These are phyloP conservation scores for Pediacus dermestoides DNA, from an alignment of 2,888 invertebrate species.

Conservation along the genomic window DNA sequence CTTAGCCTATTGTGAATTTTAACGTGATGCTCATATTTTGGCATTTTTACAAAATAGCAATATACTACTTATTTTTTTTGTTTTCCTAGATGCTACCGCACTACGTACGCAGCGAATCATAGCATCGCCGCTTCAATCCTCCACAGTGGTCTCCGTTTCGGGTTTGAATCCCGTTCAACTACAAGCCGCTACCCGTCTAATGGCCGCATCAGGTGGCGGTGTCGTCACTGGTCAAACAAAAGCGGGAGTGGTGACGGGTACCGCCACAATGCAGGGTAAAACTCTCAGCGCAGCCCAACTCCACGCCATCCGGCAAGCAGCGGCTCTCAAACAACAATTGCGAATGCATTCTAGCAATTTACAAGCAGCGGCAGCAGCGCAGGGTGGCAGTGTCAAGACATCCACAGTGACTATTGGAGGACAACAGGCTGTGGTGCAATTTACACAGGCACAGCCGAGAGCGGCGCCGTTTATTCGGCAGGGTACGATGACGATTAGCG, in stretches of 20 bases:
- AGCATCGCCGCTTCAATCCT: conserved; percentile 44
- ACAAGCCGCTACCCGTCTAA: conserved; percentile 51
- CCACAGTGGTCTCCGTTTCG: conserved; percentile 46
- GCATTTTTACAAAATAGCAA: too few relatives aligned
- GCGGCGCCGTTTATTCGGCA: conserved; percentile 45
- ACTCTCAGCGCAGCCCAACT: conserved; percentile 55
- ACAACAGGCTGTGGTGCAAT: conserved; percentile 44
- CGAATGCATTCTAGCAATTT: conserved; percentile 39
- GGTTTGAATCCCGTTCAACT: conserved; percentile 45
- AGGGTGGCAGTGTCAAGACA: conserved; percentile 42
- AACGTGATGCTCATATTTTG: too few relatives aligned
- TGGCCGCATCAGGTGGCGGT: conserved; percentile 46
- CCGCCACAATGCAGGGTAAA: conserved; percentile 48
- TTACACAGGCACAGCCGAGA: conserved; percentile 43
- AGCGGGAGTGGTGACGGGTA: conserved; percentile 33
- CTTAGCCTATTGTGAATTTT: too few relatives aligned
- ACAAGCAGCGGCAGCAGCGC: conserved; percentile 16
- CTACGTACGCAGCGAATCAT: conserved; percentile 45
- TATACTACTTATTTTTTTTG: too few relatives aligned
- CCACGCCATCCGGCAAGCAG: conserved; percentile 60
- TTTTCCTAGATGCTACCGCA: too few relatives aligned
- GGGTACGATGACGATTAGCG: conserved; percentile 44
- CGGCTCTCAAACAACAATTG: conserved; percentile 43
- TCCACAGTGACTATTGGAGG: conserved; percentile 45
- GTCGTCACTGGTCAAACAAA: conserved; percentile 40